phyloP scores from a whole-genome alignment of 2,113 vertebrate species.

The Ivindomyrus marchei region DNA sequence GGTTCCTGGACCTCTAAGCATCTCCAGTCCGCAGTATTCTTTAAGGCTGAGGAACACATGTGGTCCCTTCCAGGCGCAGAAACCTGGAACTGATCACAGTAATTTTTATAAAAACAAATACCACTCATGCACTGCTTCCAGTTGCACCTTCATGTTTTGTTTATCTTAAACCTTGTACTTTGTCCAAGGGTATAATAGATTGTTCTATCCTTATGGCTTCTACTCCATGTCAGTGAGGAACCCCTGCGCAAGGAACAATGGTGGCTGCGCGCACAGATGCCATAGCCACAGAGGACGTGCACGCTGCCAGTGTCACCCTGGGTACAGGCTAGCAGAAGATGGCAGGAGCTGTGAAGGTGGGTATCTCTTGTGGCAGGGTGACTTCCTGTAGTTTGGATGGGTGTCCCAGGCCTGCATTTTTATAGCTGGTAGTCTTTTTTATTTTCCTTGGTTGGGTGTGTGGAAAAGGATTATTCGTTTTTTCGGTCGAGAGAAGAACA shows the following conservation, averaged over 20 bases:
- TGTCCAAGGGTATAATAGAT: not conserved
- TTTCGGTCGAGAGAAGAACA: constrained; percentile 18
- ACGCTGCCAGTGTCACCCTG: constrained; percentile 59
- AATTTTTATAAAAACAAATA: constrained; percentile 8
- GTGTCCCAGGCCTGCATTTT: constrained; percentile 6
- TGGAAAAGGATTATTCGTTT: constrained; percentile 20
- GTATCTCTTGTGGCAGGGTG: not conserved
- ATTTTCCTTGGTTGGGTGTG: constrained; percentile 25
- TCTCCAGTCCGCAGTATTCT: not conserved
- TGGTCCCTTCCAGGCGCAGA: not conserved
- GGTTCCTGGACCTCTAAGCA: not conserved
- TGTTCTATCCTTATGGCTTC: not conserved
- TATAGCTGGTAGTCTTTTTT: not conserved
- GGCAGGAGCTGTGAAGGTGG: constrained; percentile 63
- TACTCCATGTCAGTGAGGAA: constrained; percentile 54
- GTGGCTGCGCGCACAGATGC: constrained; percentile 69
- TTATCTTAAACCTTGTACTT: constrained; percentile 9
- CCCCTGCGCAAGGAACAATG: constrained; percentile 58
- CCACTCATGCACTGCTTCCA: not conserved
- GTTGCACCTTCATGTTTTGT: constrained; percentile 2
- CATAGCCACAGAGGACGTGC: constrained; percentile 38
- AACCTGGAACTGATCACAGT: constrained; percentile 22
- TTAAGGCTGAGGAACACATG: not conserved
- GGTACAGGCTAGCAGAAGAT: constrained; percentile 59
- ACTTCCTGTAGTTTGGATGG: constrained; percentile 15